phyloP scores from a whole-genome alignment of 1,140 invertebrate species.

The Rhizoglyphus robini region DNA sequence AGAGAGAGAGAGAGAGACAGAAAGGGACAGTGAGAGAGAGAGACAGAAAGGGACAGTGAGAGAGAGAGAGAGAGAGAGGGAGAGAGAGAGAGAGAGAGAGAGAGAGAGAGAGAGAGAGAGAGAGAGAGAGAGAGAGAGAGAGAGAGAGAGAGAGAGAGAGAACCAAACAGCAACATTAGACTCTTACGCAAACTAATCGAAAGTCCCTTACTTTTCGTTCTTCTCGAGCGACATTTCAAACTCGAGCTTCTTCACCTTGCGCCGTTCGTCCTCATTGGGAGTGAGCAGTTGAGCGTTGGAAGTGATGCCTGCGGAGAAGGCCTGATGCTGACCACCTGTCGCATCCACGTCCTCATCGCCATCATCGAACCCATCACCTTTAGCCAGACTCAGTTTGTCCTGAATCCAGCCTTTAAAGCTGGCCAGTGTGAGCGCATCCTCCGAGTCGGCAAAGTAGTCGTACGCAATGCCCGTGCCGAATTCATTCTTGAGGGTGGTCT shows the following conservation, averaged over 20 bases:
- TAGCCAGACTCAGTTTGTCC: not conserved
- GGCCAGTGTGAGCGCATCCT: conserved; percentile 39
- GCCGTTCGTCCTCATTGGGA: conserved; percentile 6
- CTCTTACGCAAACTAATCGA: no score
- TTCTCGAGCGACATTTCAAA: not conserved
- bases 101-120: no score
- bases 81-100: no score
- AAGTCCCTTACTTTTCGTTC: not conserved
- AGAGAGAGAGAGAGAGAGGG: no score
- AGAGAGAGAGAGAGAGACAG: no score
- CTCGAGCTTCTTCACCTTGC: not conserved
- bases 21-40: no score
- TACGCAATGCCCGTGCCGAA: conserved; percentile 84
- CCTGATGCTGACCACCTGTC: not conserved
- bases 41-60: no score
- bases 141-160: no score
- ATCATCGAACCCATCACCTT: not conserved
- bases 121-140: no score
- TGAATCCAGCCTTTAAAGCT: conserved; percentile 3
- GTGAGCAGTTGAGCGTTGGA: not conserved
- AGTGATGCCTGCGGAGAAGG: not conserved
- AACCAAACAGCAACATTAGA: no score
- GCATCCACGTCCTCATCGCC: conserved; percentile 12
- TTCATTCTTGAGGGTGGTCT: conserved; percentile 90
- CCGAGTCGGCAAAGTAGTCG: conserved; percentile 69